Conservation (phyloP, 2,888 invertebrate genomes). For the Drosophila greeni region DNA sequence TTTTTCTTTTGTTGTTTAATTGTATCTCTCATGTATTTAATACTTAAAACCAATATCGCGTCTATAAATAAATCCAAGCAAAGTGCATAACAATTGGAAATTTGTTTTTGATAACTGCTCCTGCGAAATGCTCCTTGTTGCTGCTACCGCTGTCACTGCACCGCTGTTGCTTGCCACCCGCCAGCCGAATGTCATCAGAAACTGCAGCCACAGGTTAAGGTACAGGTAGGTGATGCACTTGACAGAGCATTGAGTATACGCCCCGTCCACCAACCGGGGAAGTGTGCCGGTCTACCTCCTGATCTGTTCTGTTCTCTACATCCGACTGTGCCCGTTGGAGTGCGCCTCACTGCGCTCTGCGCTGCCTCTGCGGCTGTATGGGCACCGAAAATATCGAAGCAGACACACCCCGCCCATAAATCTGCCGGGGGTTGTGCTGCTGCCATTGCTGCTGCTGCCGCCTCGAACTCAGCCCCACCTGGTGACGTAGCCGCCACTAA, state of each 20-base stretch:
- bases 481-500: constrained; percentile 70
- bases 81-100: constrained; percentile 55
- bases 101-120: constrained; percentile 59
- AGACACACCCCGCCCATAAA: constrained; percentile 51
- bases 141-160: constrained; percentile 37
- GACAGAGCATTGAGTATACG: constrained; percentile 18
- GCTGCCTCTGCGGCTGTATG: constrained; percentile 32
- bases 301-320: constrained; percentile 54
- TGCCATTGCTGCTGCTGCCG: constrained; percentile 4
- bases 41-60: constrained; percentile 68
- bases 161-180: constrained; percentile 31
- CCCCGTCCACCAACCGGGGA: constrained; percentile 13
- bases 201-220: neutral
- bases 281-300: constrained; percentile 25
- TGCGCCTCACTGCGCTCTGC: constrained; percentile 51
- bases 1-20: constrained; percentile 62
- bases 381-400: constrained; percentile 34
- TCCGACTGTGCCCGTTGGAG: constrained; percentile 60
- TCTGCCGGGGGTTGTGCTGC: constrained; percentile 22
- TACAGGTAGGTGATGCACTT: constrained; percentile 51
- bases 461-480: constrained; percentile 52
- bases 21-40: constrained; percentile 71
- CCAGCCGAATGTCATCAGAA: constrained; percentile 18
- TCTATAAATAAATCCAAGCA: constrained; percentile 63
- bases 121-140: constrained; percentile 29